phyloP scores from a whole-genome alignment of 1,140 invertebrate genomes.

The Campodea augens region DNA sequence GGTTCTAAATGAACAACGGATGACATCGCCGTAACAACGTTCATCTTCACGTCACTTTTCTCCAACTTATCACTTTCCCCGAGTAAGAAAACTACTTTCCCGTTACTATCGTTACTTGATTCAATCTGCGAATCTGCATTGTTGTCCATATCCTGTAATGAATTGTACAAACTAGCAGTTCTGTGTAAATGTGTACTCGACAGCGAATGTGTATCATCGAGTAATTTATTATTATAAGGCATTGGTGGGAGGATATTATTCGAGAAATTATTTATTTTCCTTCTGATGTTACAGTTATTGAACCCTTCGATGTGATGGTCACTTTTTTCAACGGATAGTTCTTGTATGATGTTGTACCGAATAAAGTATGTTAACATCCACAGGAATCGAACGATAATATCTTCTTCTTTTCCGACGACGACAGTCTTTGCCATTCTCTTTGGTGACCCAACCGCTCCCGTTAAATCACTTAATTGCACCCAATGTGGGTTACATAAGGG shows the following conservation, averaged over 20 bases:
- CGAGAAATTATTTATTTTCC: neutral
- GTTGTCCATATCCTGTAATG: neutral
- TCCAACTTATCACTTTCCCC: neutral
- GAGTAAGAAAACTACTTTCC: too few relatives aligned
- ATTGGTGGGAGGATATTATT: too few relatives aligned
- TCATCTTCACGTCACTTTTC: neutral
- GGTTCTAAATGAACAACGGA: neutral
- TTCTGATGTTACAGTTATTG: neutral
- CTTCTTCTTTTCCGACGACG: slow-evolving; percentile 42
- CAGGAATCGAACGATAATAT: slow-evolving; percentile 35
- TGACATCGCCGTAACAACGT: neutral
- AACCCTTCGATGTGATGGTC: neutral
- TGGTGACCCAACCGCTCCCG: slow-evolving; percentile 59
- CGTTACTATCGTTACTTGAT: neutral
- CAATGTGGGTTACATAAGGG: slow-evolving; percentile 58
- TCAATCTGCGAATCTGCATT: neutral
- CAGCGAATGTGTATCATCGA: too few relatives aligned
- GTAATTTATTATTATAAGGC: too few relatives aligned
- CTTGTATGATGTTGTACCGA: slow-evolving; percentile 45
- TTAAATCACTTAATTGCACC: slow-evolving; percentile 66
- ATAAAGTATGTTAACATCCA: slow-evolving; percentile 60
- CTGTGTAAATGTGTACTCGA: too few relatives aligned
- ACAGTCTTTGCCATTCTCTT: slow-evolving; percentile 53
- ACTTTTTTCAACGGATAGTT: neutral
- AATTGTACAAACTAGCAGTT: too few relatives aligned